phyloP scores from a whole-genome alignment of 2,797 vertebrate genomes.

The Buphagus erythrorhynchus region DNA sequence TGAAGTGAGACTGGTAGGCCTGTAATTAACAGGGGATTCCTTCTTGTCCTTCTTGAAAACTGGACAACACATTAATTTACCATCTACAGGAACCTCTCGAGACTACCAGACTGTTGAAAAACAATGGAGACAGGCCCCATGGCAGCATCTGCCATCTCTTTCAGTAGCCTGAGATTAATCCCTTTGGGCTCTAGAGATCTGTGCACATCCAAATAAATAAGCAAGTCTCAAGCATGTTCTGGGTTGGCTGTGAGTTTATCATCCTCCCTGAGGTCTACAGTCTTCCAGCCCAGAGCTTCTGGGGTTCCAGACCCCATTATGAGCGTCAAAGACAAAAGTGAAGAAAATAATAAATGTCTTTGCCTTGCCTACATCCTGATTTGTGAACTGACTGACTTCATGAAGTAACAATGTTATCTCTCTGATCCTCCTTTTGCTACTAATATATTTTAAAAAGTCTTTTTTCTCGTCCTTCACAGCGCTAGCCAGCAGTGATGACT shows the following conservation, averaged over 20 bases:
- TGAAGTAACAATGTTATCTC: not conserved
- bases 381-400: not conserved
- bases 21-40: not conserved
- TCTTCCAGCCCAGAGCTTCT: not conserved
- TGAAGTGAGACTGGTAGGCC: not conserved
- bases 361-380: not conserved
- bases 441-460: not conserved
- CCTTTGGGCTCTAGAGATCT: not conserved
- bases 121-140: not conserved
- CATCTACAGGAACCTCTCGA: not conserved
- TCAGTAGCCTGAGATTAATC: not conserved
- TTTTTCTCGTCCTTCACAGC: not conserved
- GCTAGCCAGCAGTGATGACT: not conserved
- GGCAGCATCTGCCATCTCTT: not conserved
- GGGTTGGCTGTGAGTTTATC: not conserved
- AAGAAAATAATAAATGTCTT: not conserved
- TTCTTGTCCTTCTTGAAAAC: not conserved
- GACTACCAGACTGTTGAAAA: not conserved
- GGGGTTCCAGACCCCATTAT: fast-evolving
- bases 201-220: not conserved
- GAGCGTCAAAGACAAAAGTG: fast-evolving
- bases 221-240: not conserved
- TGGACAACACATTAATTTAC: not conserved
- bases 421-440: not conserved
- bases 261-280: fast-evolving